Conservation (phyloP, 2,797 vertebrate genomes). For the Setipinna tenuifilis region DNA sequence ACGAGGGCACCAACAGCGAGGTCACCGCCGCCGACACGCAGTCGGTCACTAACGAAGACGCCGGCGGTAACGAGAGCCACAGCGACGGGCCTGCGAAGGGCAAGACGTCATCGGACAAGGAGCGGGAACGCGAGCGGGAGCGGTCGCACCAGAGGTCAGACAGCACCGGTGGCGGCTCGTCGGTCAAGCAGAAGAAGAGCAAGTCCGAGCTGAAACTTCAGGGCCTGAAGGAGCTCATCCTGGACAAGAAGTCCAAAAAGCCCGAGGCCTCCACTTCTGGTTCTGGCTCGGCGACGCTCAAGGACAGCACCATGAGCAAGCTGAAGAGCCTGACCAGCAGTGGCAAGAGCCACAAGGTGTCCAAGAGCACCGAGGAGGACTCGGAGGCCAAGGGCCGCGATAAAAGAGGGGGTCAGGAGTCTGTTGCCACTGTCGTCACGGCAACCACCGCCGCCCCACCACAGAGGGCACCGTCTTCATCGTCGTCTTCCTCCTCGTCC, state of each 20-base stretch:
- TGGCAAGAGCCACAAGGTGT: conserved; percentile 67
- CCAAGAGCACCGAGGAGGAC: conserved; percentile 73
- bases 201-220: conserved; percentile 74
- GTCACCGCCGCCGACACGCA: conserved; percentile 64
- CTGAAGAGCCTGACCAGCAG: conserved; percentile 69
- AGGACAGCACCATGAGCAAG: conserved; percentile 73
- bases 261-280: conserved; percentile 37
- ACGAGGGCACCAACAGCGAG: conserved; percentile 69
- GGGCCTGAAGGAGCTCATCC: conserved; percentile 72
- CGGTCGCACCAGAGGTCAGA: conserved; percentile 50
- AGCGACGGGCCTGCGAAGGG: conserved; percentile 31
- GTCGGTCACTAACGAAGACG: conserved; percentile 52
- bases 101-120: conserved; percentile 46
- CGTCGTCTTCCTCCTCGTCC: conserved; percentile 56
- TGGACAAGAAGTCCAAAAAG: conserved; percentile 72
- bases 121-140: conserved; percentile 60
- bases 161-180: conserved; percentile 25
- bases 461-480: conserved; percentile 62
- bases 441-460: conserved; percentile 59
- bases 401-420: conserved; percentile 42
- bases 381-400: conserved; percentile 79
- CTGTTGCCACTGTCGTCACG: neutral
- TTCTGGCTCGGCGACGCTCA: conserved; percentile 36
- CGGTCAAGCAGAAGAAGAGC: conserved; percentile 77
- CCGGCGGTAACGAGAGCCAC: conserved; percentile 41